A percentile compares a stretch with the other conserved stretches of the same genome.
phyloP scores from a whole-genome alignment of 2,113 vertebrate genomes.

The Pteropus alecto region DNA sequence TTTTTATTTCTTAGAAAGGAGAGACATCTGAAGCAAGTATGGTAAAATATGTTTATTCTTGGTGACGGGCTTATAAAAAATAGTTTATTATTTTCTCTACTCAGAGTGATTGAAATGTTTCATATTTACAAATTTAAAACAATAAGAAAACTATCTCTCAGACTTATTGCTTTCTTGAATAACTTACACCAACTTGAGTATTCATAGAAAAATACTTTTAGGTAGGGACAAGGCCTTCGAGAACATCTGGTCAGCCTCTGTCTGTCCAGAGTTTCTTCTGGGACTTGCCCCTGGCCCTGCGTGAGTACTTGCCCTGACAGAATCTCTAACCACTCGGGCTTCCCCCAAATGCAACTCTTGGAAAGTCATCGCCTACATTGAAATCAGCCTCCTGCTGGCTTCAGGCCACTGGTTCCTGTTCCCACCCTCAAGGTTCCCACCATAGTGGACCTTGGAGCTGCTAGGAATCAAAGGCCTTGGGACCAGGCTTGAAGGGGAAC shows the following conservation, averaged over 20 bases:
- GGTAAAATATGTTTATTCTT: neutral
- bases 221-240: neutral
- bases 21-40: neutral
- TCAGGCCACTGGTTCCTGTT: neutral
- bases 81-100: neutral
- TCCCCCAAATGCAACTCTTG: neutral
- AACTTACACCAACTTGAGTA: neutral
- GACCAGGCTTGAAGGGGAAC: neutral
- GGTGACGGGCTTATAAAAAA: neutral
- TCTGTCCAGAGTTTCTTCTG: neutral
- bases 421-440: neutral
- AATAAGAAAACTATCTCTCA: neutral
- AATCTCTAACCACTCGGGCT: neutral
- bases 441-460: neutral
- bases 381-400: neutral
- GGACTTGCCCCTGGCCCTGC: neutral
- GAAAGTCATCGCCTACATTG: neutral
- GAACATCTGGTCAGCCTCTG: neutral
- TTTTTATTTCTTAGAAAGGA: constrained; percentile 45
- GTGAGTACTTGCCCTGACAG: neutral
- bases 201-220: neutral
- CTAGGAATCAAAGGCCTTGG: neutral
- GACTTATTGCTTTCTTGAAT: neutral
- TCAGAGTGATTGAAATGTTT: neutral
- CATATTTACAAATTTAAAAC: neutral